These are phyloP conservation scores for Myoxocephalus aenaeus DNA, from an alignment of 2,797 vertebrate genomes.

Conservation along the genomic window DNA sequence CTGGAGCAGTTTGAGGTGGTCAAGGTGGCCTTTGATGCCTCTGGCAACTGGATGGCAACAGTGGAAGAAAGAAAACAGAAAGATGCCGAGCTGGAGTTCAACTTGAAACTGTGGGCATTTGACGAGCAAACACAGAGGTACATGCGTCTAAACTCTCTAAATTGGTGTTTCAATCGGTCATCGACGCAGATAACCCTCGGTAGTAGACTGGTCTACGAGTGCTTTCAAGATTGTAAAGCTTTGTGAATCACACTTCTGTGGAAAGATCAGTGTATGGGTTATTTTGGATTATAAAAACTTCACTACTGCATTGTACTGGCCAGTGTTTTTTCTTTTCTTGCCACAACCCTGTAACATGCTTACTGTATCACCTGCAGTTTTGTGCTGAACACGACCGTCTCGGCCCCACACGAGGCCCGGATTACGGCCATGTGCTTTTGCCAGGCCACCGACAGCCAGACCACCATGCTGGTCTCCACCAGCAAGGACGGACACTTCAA, in stretches of 20 bases:
- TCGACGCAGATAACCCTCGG: too few relatives aligned
- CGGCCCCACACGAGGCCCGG: conserved; percentile 87
- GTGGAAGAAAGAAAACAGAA: conserved; percentile 90
- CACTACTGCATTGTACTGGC: not conserved
- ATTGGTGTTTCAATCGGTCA: too few relatives aligned
- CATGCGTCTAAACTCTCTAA: too few relatives aligned
- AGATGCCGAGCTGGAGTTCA: conserved; percentile 83
- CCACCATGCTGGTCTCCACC: conserved; percentile 88
- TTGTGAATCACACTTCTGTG: not conserved
- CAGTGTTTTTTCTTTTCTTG: not conserved
- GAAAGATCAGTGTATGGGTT: not conserved
- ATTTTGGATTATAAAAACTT: not conserved
- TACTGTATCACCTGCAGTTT: conserved; percentile 83
- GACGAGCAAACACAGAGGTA: conserved; percentile 91
- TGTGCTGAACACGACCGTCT: conserved; percentile 92
- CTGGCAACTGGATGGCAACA: conserved; percentile 91
- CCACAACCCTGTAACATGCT: not conserved
- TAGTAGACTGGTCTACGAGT: too few relatives aligned
- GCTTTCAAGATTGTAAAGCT: not conserved
- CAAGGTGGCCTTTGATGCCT: conserved; percentile 84
- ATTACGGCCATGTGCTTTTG: conserved; percentile 91
- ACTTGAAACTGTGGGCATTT: conserved; percentile 92
- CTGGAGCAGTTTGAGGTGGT: conserved; percentile 90
- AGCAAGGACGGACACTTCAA: conserved; percentile 92
- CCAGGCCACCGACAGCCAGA: conserved; percentile 67